Conservation (phyloP, 2,113 vertebrate species). For the Girardinichthys multiradiatus region DNA sequence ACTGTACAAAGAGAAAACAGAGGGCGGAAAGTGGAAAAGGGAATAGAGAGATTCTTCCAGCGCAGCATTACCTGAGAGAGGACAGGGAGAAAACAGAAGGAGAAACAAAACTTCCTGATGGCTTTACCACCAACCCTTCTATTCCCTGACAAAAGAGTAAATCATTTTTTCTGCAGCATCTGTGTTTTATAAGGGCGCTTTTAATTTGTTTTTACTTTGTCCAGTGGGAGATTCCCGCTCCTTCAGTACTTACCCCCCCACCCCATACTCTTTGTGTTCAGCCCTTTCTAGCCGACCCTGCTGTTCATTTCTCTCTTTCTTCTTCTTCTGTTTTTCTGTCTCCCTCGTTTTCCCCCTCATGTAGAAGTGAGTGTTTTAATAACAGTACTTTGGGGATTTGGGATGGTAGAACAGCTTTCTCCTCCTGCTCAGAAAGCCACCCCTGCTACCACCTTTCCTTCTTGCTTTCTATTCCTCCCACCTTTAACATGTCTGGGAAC, state of each 20-base stretch:
- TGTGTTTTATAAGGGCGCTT: conserved; percentile 96
- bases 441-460: too few species aligned
- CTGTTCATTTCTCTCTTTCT: conserved; percentile 41
- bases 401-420: conserved; percentile 72
- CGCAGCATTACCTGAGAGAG: conserved; percentile 80
- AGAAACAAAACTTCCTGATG: conserved; percentile 77
- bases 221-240: conserved; percentile 83
- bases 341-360: conserved; percentile 51
- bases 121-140: conserved; percentile 90
- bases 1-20: conserved; percentile 12
- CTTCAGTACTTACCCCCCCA: conserved; percentile 56
- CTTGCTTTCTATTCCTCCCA: conserved; percentile 67
- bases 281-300: conserved; percentile 81
- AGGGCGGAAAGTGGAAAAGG: not conserved
- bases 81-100: not conserved
- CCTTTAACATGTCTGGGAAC: conserved; percentile 79
- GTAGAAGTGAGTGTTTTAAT: conserved; percentile 88
- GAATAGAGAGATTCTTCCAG: conserved; percentile 46
- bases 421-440: conserved; percentile 39
- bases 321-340: conserved; percentile 59
- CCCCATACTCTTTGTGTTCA: conserved; percentile 81
- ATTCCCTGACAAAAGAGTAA: conserved; percentile 89
- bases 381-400: conserved; percentile 86
- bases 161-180: conserved; percentile 96
- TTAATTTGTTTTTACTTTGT: conserved; percentile 97